phyloP scores from a whole-genome alignment of 2,888 invertebrate species.

The Tipula vernalis region DNA sequence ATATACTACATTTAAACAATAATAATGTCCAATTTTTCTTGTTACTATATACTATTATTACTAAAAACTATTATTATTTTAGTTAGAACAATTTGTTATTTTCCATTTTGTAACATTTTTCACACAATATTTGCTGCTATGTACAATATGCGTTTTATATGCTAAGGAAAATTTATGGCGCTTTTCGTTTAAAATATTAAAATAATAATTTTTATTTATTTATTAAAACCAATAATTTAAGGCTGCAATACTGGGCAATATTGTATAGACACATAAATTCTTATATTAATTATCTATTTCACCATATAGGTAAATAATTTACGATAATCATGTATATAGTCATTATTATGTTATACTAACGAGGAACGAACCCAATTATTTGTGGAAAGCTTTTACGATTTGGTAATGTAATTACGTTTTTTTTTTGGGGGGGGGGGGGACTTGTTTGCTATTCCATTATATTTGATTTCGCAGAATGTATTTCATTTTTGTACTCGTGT shows the following conservation, averaged over 20 bases:
- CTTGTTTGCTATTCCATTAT: not conserved
- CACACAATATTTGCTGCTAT: not conserved
- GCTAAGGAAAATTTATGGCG: not conserved
- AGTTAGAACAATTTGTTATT: not conserved
- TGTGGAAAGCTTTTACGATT: not conserved
- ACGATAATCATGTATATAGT: not conserved
- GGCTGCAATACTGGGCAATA: not conserved
- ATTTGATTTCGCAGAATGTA: not conserved
- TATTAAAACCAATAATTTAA: not conserved
- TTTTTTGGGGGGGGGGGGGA: not conserved
- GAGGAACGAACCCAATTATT: not conserved
- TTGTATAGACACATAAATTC: not conserved
- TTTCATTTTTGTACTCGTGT: not conserved
- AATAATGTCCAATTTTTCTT: not conserved
- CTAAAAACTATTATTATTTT: not conserved
- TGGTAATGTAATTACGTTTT: not conserved
- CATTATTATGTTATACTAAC: no score
- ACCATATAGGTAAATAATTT: not conserved
- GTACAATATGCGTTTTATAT: not conserved
- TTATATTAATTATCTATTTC: not conserved
- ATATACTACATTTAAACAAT: not conserved
- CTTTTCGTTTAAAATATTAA: not conserved
- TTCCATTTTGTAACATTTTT: not conserved
- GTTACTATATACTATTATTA: not conserved
- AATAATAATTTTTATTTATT: not conserved